These are phyloP conservation scores for Leptocoma aspasia DNA, from an alignment of 2,113 vertebrate species.

Conservation along the genomic window DNA sequence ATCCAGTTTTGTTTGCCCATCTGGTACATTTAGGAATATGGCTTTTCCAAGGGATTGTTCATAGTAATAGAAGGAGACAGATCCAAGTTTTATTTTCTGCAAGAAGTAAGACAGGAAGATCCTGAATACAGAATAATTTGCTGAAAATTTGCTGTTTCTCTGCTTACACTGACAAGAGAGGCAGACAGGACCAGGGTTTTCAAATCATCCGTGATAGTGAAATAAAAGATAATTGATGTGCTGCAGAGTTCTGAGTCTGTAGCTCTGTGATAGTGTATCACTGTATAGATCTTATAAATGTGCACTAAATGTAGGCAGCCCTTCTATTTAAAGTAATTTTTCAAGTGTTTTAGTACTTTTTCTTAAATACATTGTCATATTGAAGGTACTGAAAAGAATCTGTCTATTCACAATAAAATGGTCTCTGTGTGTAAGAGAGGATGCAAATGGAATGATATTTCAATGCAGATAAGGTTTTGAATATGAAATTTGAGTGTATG, in stretches of 20 bases:
- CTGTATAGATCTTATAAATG: neutral
- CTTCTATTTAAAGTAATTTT: neutral
- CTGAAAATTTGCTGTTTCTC: neutral
- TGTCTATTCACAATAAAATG: neutral
- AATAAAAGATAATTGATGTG: neutral
- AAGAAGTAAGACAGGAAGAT: neutral
- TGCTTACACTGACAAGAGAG: neutral
- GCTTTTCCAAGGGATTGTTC: neutral
- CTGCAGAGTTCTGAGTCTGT: neutral
- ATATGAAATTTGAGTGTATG: neutral
- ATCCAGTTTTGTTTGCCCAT: neutral
- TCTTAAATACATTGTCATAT: neutral
- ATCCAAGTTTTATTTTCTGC: neutral
- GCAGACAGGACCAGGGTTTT: neutral
- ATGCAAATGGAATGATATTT: neutral
- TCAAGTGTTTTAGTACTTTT: neutral
- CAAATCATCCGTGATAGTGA: neutral
- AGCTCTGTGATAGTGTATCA: neutral
- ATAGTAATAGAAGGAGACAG: neutral
- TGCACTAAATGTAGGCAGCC: neutral
- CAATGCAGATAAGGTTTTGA: neutral
- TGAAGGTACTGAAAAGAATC: neutral
- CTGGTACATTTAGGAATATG: neutral
- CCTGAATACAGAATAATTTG: neutral
- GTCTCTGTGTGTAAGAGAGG: neutral